Evolutionary conservation across 2,113 vertebrate genomes (phyloP).

Genomic region (Corythoichthys haematopterus): DNA sequence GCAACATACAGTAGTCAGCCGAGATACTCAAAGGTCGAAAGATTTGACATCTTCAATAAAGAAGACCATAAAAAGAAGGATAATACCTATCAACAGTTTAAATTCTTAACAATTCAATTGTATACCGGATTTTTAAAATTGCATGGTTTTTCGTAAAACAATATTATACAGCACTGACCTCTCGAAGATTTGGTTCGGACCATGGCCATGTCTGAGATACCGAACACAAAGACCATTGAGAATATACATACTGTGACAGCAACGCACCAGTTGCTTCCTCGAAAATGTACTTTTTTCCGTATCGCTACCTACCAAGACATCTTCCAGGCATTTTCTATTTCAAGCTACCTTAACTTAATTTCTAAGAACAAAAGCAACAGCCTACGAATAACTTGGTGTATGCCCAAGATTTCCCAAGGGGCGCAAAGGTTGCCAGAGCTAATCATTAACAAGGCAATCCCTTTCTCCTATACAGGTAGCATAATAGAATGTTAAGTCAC

Average conservation of each 20-base stretch:
- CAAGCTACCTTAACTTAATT: conserved; percentile 5
- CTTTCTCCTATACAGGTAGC: conserved; percentile 57
- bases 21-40: background rate
- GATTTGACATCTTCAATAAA: background rate
- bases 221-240: conserved; percentile 18
- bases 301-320: conserved; percentile 7
- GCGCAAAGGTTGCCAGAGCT: conserved; percentile 87
- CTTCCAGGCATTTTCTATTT: conserved; percentile 21
- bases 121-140: background rate
- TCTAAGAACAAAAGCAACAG: conserved; percentile 4
- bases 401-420: conserved; percentile 70
- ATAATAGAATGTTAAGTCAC: conserved; percentile 20
- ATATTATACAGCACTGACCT: conserved; percentile 67
- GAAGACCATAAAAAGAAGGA: background rate
- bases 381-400: conserved; percentile 50
- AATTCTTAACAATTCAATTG: background rate
- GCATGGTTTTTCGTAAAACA: background rate
- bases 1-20: background rate
- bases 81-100: background rate
- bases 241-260: conserved; percentile 15
- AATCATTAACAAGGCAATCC: conserved; percentile 85
- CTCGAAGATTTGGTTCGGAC: conserved; percentile 69
- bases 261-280: conserved; percentile 12
- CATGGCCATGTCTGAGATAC: conserved; percentile 67
- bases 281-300: conserved; percentile 13